Base-by-base conservation (phyloP, 2,113 vertebrate genomes). In the Acinonyx jubatus region DNA sequence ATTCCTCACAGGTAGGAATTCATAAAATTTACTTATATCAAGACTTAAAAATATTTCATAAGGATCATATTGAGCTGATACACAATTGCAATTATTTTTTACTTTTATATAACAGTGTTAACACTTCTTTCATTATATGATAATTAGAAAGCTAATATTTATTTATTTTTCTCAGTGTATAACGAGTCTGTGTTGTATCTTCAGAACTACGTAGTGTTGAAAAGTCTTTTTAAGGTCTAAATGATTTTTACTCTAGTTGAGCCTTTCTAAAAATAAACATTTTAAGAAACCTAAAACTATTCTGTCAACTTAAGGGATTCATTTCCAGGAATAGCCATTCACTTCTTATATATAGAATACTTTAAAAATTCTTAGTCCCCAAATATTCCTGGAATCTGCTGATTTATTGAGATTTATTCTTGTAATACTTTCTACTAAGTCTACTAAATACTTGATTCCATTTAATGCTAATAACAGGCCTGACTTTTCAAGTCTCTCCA, bases 351-450 rank as follows among this genome's bases (percentile, higher is more conserved):
- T 66, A 85, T 8, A 92, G 73, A 95, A 57, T 69, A 88, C n/a
- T 89, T 89, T n/a, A 79, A 96, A 92, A 88, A 84, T 41, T 41
- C 27, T 86, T 68, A 38, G 66, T 31, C n/a, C 38, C 48, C 4
- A 94, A 78, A 74, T 91, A 57, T 92, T 98, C 86, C 94, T 96
- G 82, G 68, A 95, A 97, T 96, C 68, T 95, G 73, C 89, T 92
- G 76, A 97, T 85, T 88, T 92, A 91, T 38, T 85, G 45, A 97
- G 92, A 89, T 93, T 96, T 96, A 92, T 94, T 97, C 90, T 97
- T 94, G 36, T 80, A 95, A 89, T 87, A 55, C 52, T 91, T 94
- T 91, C 78, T 79, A 87, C 68, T 69, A 41, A 27, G 57, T 94
- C 90, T 83, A 66, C 61, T 95, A 82, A 96, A 91, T 89, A 82